These are phyloP conservation scores for Orthosia gracilis DNA, from an alignment of 2,888 invertebrate genomes.

Conservation along the genomic window DNA sequence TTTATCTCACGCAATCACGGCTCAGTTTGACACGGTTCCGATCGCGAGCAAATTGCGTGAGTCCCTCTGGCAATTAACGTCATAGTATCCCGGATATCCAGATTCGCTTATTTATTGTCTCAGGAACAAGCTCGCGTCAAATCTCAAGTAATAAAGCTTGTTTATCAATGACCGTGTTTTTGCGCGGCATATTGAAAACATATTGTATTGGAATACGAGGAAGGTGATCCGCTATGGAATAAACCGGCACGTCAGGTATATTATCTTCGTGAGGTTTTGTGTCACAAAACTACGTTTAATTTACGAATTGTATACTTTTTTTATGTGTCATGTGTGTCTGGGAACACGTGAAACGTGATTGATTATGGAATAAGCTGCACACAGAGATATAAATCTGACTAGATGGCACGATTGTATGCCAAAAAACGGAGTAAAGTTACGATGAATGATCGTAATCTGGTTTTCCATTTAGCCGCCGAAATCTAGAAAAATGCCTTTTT, in stretches of 20 bases:
- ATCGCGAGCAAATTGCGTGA: slow-evolving; percentile 74
- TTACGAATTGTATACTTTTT: neutral
- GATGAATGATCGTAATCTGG: too few species aligned
- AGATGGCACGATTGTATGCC: too few species aligned
- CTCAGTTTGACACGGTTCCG: slow-evolving; percentile 74
- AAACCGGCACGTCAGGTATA: neutral
- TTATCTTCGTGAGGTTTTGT: neutral
- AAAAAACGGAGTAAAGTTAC: too few species aligned
- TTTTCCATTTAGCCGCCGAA: too few species aligned
- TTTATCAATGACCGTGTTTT: slow-evolving; percentile 72
- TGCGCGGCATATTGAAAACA: slow-evolving; percentile 40
- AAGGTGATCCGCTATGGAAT: slow-evolving; percentile 28
- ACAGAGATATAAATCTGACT: too few species aligned
- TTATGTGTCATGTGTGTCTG: neutral
- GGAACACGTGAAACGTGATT: too few species aligned
- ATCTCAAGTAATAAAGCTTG: slow-evolving; percentile 71
- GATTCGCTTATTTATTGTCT: slow-evolving; percentile 78
- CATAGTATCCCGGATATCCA: slow-evolving; percentile 77
- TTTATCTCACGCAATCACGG: slow-evolving; percentile 71
- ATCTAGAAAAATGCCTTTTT: too few species aligned
- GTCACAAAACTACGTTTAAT: neutral
- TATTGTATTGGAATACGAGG: slow-evolving; percentile 55
- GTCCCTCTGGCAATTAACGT: slow-evolving; percentile 73
- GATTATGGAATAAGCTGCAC: too few species aligned
- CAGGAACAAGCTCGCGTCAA: slow-evolving; percentile 67